Percentiles rank a stretch among this genome's conserved stretches.
phyloP scores from a whole-genome alignment of 2,888 invertebrate species.

The Colostygia pectinataria region DNA sequence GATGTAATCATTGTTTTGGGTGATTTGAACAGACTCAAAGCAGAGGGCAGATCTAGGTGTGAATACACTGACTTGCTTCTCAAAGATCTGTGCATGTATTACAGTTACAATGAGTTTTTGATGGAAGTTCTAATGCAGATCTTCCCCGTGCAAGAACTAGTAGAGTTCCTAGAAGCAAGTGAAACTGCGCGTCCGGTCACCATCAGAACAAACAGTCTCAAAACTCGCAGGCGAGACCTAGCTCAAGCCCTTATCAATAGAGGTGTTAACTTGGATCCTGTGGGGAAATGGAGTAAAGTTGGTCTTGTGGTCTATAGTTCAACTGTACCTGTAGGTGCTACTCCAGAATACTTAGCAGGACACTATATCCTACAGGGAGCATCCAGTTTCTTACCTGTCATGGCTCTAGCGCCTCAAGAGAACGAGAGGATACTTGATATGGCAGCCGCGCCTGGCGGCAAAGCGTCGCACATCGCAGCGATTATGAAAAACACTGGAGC shows the following conservation, averaged over 20 bases:
- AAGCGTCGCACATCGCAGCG: conserved; percentile 98
- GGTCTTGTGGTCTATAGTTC: conserved; percentile 98
- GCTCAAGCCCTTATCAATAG: conserved; percentile 97
- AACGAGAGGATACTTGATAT: conserved; percentile 97
- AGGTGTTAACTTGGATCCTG: conserved; percentile 98
- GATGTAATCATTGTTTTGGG: conserved; percentile 91
- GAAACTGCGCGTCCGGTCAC: conserved; percentile 97
- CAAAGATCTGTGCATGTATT: conserved; percentile 95
- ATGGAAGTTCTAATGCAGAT: conserved; percentile 96
- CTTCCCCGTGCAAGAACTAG: conserved; percentile 92
- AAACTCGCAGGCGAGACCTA: conserved; percentile 94
- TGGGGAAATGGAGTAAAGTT: conserved; percentile 99
- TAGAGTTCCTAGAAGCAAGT: conserved; percentile 98
- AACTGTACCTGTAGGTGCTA: conserved; percentile 98
- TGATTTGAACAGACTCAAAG: conserved; percentile 89
- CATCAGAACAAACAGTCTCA: conserved; percentile 97
- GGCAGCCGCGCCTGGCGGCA: conserved; percentile 99
- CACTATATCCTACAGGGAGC: conserved; percentile 99
- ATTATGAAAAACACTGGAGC: conserved; percentile 99
- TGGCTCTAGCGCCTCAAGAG: conserved; percentile 98
- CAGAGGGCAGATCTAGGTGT: conserved; percentile 86
- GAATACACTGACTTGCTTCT: conserved; percentile 92
- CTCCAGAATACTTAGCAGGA: conserved; percentile 99
- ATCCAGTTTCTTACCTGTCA: conserved; percentile 97
- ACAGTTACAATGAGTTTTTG: conserved; percentile 97